Evolutionary conservation across 2,888 invertebrate species (phyloP).

Genomic region (Listrodromus nycthemerus): DNA sequence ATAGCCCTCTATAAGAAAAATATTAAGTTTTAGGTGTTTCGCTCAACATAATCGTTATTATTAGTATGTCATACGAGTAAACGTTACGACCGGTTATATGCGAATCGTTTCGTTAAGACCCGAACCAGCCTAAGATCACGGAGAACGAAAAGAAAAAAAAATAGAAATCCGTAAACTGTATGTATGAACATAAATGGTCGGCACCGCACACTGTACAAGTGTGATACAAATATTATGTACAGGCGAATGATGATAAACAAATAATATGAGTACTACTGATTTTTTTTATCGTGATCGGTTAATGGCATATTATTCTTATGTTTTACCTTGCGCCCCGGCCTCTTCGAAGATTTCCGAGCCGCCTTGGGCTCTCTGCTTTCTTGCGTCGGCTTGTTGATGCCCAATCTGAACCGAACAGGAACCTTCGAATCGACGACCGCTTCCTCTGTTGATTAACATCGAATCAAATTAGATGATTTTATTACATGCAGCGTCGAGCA

Average conservation of each 20-base stretch:
- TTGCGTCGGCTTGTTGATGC: constrained; percentile 78
- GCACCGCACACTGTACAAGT: constrained; percentile 48
- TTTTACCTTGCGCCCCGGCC: constrained; percentile 81
- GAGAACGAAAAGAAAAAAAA: constrained; percentile 32
- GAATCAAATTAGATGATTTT: constrained; percentile 16
- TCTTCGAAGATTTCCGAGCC: constrained; percentile 78
- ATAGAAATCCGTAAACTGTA: constrained; percentile 41
- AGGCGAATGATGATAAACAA: constrained; percentile 63
- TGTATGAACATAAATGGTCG: constrained; percentile 53
- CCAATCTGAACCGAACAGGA: constrained; percentile 76
- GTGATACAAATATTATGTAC: constrained; percentile 59
- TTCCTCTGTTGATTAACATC: constrained; percentile 71
- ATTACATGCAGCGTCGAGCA: neutral
- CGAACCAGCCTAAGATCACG: constrained; percentile 42
- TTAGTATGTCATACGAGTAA: constrained; percentile 6
- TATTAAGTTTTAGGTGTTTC: constrained; percentile 12
- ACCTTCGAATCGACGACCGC: constrained; percentile 76
- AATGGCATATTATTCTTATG: constrained; percentile 79
- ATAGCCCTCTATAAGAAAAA: constrained; percentile 35
- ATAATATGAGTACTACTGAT: constrained; percentile 67
- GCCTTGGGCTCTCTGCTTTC: constrained; percentile 77
- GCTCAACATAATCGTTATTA: constrained; percentile 35
- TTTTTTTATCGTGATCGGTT: constrained; percentile 74
- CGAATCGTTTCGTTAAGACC: constrained; percentile 42
- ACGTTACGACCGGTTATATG: constrained; percentile 50